Evolutionary conservation across 1,140 invertebrate species (phyloP).

Genomic region (Neoseiulus cucumeris): DNA sequence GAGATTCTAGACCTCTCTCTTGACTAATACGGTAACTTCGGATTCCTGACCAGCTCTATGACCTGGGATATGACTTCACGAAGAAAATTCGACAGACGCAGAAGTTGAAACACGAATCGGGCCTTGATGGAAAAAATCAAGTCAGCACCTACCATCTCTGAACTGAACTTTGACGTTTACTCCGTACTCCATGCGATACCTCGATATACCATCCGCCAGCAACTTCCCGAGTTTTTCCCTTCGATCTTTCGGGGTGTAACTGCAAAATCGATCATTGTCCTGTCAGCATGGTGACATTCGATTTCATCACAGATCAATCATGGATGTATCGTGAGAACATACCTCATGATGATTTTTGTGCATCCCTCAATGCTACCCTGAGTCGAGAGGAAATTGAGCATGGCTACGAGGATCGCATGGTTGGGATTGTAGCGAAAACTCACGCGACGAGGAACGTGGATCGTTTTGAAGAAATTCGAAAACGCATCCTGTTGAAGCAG

Average conservation of each 20-base stretch:
- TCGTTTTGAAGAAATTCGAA: not conserved
- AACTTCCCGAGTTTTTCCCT: not conserved
- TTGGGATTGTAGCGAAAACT: not conserved
- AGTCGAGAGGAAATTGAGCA: not conserved
- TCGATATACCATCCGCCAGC: not conserved
- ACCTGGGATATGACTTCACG: too few relatives aligned
- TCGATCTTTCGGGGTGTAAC: not conserved
- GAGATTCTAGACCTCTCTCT: too few relatives aligned
- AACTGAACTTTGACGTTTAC: too few relatives aligned
- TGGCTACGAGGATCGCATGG: not conserved
- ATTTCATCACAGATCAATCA: too few relatives aligned
- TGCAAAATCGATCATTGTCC: not conserved
- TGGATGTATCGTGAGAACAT: not conserved
- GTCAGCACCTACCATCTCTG: too few relatives aligned
- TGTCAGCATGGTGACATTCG: too few relatives aligned
- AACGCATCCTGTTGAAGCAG: not conserved
- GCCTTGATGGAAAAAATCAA: too few relatives aligned
- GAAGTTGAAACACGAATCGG: too few relatives aligned
- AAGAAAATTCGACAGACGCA: too few relatives aligned
- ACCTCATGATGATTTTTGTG: not conserved
- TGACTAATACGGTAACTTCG: too few relatives aligned
- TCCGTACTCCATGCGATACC: not conserved
- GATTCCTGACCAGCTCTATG: too few relatives aligned
- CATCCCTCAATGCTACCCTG: not conserved
- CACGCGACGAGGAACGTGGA: not conserved